Conservation (phyloP, 2,888 invertebrate genomes). For the Charanyca ferruginea region DNA sequence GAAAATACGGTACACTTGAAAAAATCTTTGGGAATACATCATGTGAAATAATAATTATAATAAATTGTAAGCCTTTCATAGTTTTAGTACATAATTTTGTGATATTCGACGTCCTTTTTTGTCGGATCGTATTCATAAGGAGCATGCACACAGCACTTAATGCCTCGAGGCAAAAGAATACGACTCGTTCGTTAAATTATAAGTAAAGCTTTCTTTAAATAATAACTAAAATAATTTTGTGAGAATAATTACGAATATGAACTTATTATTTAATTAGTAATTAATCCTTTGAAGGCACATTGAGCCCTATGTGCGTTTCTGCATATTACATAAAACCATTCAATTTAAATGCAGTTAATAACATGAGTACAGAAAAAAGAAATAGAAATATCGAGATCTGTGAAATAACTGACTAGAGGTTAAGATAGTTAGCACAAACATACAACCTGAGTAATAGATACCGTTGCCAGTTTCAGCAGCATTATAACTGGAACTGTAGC, state of each 20-base stretch:
- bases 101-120: not conserved
- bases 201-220: not conserved
- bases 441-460: slow-evolving; percentile 1
- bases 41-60: slow-evolving; percentile 24
- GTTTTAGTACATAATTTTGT: slow-evolving; percentile 29
- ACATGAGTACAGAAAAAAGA: slow-evolving; percentile 1
- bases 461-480: not conserved
- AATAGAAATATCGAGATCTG: slow-evolving; percentile 21
- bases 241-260: too few relatives aligned
- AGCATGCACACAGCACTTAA: slow-evolving; percentile 7
- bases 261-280: slow-evolving; percentile 4
- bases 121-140: slow-evolving; percentile 1
- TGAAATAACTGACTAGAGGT: slow-evolving; percentile 42
- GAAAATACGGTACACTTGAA: slow-evolving; percentile 67
- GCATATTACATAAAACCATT: slow-evolving; percentile 3
- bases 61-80: slow-evolving; percentile 18
- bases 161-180: not conserved
- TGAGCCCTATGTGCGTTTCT: not conserved
- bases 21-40: slow-evolving; percentile 53
- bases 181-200: not conserved
- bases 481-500: too few relatives aligned
- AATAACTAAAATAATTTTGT: too few relatives aligned
- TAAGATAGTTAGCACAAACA: slow-evolving; percentile 18
- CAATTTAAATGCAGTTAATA: not conserved
- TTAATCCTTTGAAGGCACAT: not conserved